phyloP scores from a whole-genome alignment of 2,113 vertebrate species.

The Chamaea fasciata region DNA sequence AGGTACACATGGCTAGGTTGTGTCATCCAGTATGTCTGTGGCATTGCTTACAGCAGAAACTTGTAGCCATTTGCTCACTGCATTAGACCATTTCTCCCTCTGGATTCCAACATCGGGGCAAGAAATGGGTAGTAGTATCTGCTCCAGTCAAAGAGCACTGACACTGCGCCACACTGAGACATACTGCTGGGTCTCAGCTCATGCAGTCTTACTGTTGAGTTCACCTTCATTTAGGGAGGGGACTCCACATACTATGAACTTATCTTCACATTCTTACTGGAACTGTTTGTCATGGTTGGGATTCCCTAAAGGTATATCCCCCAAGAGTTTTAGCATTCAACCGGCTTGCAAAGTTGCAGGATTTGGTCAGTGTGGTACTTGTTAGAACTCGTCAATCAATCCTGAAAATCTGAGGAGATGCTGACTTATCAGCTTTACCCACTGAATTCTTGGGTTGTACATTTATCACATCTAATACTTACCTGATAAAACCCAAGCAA shows the following conservation, averaged over 20 bases:
- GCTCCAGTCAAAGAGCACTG: background rate
- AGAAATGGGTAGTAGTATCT: background rate
- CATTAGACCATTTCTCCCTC: background rate
- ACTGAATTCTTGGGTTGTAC: background rate
- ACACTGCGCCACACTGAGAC: background rate
- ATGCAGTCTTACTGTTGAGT: background rate
- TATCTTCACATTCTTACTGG: background rate
- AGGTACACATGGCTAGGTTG: background rate
- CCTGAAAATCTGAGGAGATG: background rate
- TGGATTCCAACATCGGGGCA: accelerated
- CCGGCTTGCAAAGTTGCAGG: background rate
- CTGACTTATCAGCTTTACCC: background rate
- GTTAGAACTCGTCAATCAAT: background rate
- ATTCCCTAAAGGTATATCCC: background rate
- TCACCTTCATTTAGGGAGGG: background rate
- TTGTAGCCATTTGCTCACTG: background rate
- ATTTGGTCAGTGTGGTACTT: background rate
- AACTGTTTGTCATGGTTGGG: background rate
- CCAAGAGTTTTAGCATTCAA: background rate
- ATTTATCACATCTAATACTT: background rate
- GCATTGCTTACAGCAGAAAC: background rate
- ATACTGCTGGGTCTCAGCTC: background rate
- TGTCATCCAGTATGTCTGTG: background rate
- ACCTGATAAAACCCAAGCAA: background rate
- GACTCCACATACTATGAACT: background rate